These are phyloP conservation scores for Thalassoma bifasciatum DNA, from an alignment of 2,113 vertebrate genomes.

Conservation along the genomic window DNA sequence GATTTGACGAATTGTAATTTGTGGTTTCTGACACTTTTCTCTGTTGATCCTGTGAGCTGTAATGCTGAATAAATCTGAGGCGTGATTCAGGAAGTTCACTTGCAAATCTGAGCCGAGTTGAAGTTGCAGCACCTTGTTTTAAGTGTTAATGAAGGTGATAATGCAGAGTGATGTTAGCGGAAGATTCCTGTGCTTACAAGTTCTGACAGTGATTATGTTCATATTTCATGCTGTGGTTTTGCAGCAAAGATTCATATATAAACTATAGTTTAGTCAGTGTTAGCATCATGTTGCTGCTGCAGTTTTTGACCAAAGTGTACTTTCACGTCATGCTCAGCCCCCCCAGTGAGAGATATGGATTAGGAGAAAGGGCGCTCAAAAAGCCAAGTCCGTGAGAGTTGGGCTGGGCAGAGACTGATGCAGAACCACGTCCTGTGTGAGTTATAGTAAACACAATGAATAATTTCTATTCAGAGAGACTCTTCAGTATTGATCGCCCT, in stretches of 20 bases:
- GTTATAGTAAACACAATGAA: constrained; percentile 57
- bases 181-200: neutral
- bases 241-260: neutral
- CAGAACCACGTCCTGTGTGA: constrained; percentile 35
- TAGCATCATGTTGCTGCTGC: neutral
- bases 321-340: neutral
- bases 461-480: constrained; percentile 61
- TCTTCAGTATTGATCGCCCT: constrained; percentile 47
- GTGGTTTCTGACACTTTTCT: no score
- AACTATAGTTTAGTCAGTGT: no score
- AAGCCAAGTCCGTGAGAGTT: neutral
- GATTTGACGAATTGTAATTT: no score
- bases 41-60: neutral
- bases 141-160: neutral
- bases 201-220: neutral
- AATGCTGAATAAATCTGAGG: neutral
- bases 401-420: constrained; percentile 11
- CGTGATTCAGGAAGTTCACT: neutral
- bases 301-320: neutral
- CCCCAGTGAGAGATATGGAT: neutral
- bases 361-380: neutral
- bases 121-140: neutral
- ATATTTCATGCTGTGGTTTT: neutral
- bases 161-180: neutral
- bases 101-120: neutral